Percentiles rank a stretch among this genome's conserved stretches.
Conservation (phyloP, 2,797 vertebrate species). For the Margarornis squamiger region DNA sequence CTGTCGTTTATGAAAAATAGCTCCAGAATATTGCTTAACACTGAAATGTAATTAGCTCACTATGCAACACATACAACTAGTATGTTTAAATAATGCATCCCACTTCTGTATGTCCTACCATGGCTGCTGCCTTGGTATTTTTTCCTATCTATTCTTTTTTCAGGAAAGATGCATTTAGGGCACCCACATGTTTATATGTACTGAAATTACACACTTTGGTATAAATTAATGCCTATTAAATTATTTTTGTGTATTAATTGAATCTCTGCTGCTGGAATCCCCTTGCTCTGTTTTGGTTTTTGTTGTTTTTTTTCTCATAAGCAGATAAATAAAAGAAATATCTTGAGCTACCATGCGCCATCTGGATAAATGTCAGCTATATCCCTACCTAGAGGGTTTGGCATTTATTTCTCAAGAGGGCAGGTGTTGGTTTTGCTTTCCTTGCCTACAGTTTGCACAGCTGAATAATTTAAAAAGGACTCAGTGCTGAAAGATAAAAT, state of each 20-base stretch:
- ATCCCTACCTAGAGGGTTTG: constrained; percentile 19
- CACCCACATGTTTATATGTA: background rate
- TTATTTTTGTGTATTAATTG: background rate
- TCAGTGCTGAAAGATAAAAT: constrained; percentile 51
- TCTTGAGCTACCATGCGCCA: constrained; percentile 2
- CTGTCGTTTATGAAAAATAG: background rate
- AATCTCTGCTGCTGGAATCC: background rate
- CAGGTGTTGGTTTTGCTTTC: constrained; percentile 49
- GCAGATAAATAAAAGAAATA: constrained; percentile 32
- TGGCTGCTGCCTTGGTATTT: background rate
- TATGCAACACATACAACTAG: background rate
- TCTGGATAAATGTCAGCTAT: constrained; percentile 55
- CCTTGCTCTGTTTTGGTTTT: background rate
- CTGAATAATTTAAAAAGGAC: constrained; percentile 60
- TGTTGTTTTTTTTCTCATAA: background rate
- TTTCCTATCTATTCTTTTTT: background rate
- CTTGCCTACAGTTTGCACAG: constrained; percentile 55
- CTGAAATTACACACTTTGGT: background rate
- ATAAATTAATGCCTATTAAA: background rate
- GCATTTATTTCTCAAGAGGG: constrained; percentile 43
- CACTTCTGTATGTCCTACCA: background rate
- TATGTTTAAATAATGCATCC: constrained; percentile 14
- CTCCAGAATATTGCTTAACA: background rate
- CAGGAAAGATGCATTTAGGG: background rate
- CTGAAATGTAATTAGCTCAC: background rate